phyloP scores from a whole-genome alignment of 2,113 vertebrate species.

The Pollimyrus isidori region DNA sequence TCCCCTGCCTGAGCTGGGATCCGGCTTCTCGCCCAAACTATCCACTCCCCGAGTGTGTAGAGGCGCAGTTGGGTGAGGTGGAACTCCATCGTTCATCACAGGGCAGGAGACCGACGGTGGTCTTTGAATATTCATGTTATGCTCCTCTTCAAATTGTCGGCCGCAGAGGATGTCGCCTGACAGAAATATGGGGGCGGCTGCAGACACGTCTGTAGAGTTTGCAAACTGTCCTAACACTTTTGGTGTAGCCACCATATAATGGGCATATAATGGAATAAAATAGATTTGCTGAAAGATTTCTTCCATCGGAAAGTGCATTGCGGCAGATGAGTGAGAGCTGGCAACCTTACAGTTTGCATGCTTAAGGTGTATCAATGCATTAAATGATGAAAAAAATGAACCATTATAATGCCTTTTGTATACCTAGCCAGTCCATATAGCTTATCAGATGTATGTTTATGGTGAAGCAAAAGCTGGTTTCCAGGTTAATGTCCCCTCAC shows the following conservation, averaged over 20 bases:
- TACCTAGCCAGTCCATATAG: background rate
- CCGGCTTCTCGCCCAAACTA: background rate
- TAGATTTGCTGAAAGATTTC: background rate
- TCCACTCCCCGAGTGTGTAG: background rate
- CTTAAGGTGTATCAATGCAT: background rate
- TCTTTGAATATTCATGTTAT: background rate
- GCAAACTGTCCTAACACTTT: background rate
- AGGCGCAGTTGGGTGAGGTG: background rate
- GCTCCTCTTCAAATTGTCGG: background rate
- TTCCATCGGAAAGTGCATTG: background rate
- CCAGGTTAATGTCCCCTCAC: background rate
- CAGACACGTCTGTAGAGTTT: background rate
- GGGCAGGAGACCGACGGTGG: background rate
- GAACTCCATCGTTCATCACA: background rate
- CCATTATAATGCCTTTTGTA: background rate
- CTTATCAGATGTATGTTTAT: background rate
- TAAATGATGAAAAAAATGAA: background rate
- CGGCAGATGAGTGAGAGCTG: background rate
- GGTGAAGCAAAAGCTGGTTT: background rate
- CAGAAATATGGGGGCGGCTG: background rate
- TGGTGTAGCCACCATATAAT: background rate
- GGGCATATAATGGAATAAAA: background rate
- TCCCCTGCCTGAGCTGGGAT: constrained; percentile 27
- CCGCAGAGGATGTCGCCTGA: background rate
- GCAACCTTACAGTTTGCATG: background rate